Evolutionary conservation across 2,797 vertebrate genomes (phyloP), one percentile per base, ranked within the genome.

Genomic region (Peromyscus eremicus): DNA sequence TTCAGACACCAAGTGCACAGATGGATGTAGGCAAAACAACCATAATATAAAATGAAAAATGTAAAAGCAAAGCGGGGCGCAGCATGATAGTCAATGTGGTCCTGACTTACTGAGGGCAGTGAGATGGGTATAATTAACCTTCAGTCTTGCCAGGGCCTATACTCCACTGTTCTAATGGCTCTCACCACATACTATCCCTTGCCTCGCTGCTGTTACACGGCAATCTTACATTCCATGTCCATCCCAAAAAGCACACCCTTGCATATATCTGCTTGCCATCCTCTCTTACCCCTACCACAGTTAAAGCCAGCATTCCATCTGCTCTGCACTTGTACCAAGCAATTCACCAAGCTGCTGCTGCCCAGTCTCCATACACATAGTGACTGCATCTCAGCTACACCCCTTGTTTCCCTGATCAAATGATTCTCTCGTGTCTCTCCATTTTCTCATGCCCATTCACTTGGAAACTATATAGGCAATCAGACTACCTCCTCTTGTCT

Each of bases 131-230:
- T 16, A 10, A 13, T 16, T 80, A 14, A 3, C 37, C 62, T 52
- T 21, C 5, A 55, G 19, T 27, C 71, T 23, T 0, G 0, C 19
- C 2, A 1, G 71, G 60, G 73, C 37, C 19, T 62, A 68, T 2
- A 17, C 3, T 34, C 43, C 32, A 37, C 6, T 0, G 25, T 49
- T 14, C 37, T 16, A 12, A 23, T 16, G 10, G 40, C 85, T 75
- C 19, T 34, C 43, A n/a, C 14, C 66, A 62, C n/a, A 10, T 8
- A 7, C 32, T 25, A 64, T 16, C 19, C n/a, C 37, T 88, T 13
- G 1, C 2, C 3, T 2, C 32, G 2, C 5, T 0, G 0, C 80
- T 40, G 75, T 73, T 6, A 0, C 1, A 3, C 5, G 29, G 19
- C 27, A 14, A 3, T 12, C 81, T 82, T 3, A 34, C 25, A 75